Conservation (phyloP, 2,888 invertebrate species). For the Lissocephala sabroskyi region DNA sequence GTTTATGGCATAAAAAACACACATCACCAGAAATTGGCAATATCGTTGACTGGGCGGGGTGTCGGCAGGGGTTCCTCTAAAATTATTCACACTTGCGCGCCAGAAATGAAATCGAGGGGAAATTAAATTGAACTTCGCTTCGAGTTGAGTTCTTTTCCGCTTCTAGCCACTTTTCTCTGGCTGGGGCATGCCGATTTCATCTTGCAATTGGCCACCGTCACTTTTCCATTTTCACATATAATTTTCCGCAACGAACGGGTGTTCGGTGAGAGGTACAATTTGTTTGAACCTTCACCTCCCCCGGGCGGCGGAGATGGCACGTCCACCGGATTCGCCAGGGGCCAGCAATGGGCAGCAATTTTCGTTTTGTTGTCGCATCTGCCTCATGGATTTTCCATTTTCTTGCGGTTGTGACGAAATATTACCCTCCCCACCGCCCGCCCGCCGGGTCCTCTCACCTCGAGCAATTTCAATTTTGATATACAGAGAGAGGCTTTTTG, state of each 20-base stretch:
- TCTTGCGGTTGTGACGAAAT: slow-evolving; percentile 4
- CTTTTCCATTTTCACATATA: slow-evolving; percentile 12
- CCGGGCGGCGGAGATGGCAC: slow-evolving; percentile 15
- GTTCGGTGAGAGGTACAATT: slow-evolving; percentile 41
- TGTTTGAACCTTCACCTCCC: slow-evolving; percentile 49
- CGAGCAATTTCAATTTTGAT: too few species aligned
- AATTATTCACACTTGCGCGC: too few species aligned
- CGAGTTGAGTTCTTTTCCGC: slow-evolving; percentile 8
- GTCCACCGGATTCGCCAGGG: slow-evolving; percentile 30
- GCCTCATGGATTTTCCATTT: slow-evolving; percentile 1
- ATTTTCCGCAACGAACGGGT: slow-evolving; percentile 53
- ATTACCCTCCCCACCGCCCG: slow-evolving; percentile 4
- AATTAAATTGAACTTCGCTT: too few species aligned
- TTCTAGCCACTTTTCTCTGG: too few species aligned
- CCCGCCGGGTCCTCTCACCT: too few species aligned
- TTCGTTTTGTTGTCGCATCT: background rate
- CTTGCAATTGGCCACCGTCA: background rate
- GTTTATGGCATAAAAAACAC: too few species aligned
- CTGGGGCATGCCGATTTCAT: too few species aligned
- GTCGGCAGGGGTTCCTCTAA: too few species aligned
- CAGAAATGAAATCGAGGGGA: too few species aligned
- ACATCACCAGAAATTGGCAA: too few species aligned
- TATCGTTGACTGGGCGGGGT: too few species aligned
- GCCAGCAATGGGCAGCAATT: slow-evolving; percentile 13
- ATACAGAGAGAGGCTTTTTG: too few species aligned